A percentile compares a stretch with the other conserved stretches of the same genome.
Evolutionary conservation across 1,140 invertebrate genomes (phyloP).

Genomic region (Acromyrmex charruanus): DNA sequence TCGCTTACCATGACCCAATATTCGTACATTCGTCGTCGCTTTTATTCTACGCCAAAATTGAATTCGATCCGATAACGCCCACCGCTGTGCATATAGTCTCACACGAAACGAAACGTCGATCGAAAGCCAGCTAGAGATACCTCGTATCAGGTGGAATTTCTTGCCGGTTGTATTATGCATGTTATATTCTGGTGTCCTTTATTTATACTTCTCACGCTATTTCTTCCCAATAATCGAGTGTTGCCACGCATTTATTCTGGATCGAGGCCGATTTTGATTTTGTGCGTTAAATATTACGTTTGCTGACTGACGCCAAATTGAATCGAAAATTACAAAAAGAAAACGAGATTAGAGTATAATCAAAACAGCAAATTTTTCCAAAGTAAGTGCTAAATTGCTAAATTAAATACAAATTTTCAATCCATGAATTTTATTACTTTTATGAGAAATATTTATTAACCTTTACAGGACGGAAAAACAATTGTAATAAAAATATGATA

Average conservation of each 20-base stretch:
- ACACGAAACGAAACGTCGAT: slow-evolving; percentile 47
- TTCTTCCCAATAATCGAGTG: slow-evolving; percentile 68
- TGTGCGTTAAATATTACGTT: slow-evolving; percentile 48
- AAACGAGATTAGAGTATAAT: not conserved
- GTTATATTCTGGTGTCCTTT: slow-evolving; percentile 34
- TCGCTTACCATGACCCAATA: slow-evolving; percentile 53
- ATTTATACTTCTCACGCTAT: slow-evolving; percentile 57
- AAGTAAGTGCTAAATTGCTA: not conserved
- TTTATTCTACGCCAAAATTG: slow-evolving; percentile 56
- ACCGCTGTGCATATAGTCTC: slow-evolving; percentile 7
- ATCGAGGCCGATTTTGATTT: slow-evolving; percentile 41
- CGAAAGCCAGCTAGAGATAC: slow-evolving; percentile 61
- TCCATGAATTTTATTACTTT: not conserved
- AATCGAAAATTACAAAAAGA: slow-evolving; percentile 39
- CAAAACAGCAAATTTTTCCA: not conserved
- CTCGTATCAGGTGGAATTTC: slow-evolving; percentile 57
- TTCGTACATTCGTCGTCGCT: slow-evolving; percentile 45
- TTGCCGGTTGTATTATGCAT: slow-evolving; percentile 24
- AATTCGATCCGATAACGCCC: slow-evolving; percentile 59
- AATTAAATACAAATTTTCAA: not conserved
- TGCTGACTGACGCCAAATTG: slow-evolving; percentile 65
- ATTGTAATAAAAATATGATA: too few species aligned
- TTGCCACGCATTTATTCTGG: slow-evolving; percentile 51
- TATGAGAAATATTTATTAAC: not conserved
- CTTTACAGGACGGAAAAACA: too few species aligned